These are phyloP conservation scores for Sarotherodon lohbergeri DNA, from an alignment of 2,113 vertebrate genomes.

Conservation along the genomic window DNA sequence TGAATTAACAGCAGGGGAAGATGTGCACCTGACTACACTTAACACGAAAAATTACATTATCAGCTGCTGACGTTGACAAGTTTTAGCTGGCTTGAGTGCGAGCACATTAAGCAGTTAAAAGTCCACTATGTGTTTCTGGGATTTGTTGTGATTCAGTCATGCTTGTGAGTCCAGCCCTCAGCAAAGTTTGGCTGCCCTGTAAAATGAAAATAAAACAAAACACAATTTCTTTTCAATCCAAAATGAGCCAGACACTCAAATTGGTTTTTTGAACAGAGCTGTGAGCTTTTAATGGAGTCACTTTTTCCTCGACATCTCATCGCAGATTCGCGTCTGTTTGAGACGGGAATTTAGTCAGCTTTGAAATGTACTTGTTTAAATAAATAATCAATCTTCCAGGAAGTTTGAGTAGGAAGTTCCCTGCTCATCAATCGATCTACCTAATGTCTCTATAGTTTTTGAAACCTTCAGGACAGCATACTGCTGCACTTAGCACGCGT, in stretches of 20 bases:
- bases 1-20: constrained; percentile 5
- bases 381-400: constrained; percentile 51
- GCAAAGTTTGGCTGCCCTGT: neutral
- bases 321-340: neutral
- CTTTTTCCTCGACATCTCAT: neutral
- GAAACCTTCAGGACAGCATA: neutral
- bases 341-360: neutral
- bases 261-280: neutral
- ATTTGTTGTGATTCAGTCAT: neutral
- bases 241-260: neutral
- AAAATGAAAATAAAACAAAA: neutral
- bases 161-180: neutral
- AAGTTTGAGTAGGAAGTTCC: constrained; percentile 41
- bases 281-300: neutral
- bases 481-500: constrained; percentile 32
- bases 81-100: neutral
- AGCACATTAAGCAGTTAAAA: neutral
- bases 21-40: neutral
- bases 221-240: neutral
- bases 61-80: neutral
- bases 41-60: neutral
- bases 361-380: constrained; percentile 33
- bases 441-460: constrained; percentile 21
- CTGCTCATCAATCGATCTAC: constrained; percentile 53
- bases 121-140: neutral